Evolutionary conservation across 2,888 invertebrate genomes (phyloP).

Genomic region (Rugalucina vietnamica): DNA sequence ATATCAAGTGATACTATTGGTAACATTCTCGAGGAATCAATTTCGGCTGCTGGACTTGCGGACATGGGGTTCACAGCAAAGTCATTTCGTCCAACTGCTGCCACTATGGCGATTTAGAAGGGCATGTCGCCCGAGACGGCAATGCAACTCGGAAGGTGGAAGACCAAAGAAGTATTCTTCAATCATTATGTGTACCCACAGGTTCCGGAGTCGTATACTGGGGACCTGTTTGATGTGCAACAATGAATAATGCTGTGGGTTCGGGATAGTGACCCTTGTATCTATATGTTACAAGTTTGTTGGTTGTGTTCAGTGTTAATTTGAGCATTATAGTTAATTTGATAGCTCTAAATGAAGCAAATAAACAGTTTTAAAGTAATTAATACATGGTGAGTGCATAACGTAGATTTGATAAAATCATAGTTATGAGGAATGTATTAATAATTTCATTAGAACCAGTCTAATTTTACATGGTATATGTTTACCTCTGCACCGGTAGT

Average conservation of each 20-base stretch:
- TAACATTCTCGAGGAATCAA: conserved; percentile 17
- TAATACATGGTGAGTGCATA: conserved; percentile 5
- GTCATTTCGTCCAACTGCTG: conserved; percentile 22
- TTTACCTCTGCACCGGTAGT: background rate
- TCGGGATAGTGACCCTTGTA: conserved; percentile 5
- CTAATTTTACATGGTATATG: conserved; percentile 2
- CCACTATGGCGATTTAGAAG: background rate
- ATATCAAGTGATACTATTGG: conserved; percentile 18
- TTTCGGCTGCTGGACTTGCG: background rate
- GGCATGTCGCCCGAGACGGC: conserved; percentile 15
- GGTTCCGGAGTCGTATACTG: conserved; percentile 12
- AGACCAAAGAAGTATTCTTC: conserved; percentile 19
- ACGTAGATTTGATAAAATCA: conserved; percentile 3
- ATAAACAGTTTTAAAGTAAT: conserved; percentile 4
- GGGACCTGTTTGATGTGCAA: conserved; percentile 9
- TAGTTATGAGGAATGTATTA: background rate
- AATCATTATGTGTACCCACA: conserved; percentile 25
- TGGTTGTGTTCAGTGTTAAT: background rate
- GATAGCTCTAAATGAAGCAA: background rate
- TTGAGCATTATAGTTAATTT: background rate
- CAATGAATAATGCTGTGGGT: background rate
- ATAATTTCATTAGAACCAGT: background rate
- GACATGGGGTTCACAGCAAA: conserved; percentile 13
- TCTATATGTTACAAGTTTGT: no score
- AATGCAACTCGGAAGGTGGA: conserved; percentile 23